These are phyloP conservation scores for Chiroxiphia lanceolata DNA, from an alignment of 2,797 vertebrate species.

Conservation along the genomic window DNA sequence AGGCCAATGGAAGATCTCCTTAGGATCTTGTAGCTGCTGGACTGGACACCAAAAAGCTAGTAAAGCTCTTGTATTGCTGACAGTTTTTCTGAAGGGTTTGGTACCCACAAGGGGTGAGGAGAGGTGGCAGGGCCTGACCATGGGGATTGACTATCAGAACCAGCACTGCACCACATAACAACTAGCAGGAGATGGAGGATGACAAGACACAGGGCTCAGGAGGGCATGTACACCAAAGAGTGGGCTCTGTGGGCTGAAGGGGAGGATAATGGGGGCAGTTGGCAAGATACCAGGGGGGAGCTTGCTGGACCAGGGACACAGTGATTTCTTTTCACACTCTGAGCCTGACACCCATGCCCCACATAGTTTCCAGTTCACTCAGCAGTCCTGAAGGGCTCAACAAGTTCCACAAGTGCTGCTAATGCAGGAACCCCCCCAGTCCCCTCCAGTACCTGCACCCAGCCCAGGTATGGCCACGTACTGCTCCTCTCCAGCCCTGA, in stretches of 20 bases:
- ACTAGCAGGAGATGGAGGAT: background rate
- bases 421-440: background rate
- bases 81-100: background rate
- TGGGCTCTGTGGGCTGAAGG: background rate
- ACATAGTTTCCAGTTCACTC: background rate
- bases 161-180: background rate
- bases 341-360: background rate
- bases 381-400: background rate
- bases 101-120: background rate
- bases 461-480: background rate
- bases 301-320: background rate
- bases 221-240: background rate
- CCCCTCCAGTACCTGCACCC: background rate
- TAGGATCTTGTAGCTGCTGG: background rate
- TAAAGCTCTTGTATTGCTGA: background rate
- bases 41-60: background rate
- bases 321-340: background rate
- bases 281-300: background rate
- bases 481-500: background rate
- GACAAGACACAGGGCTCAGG: background rate
- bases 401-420: background rate
- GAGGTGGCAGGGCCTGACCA: background rate
- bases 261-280: background rate
- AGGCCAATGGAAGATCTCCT: background rate
- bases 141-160: background rate